phyloP scores from a whole-genome alignment of 2,113 vertebrate species.

The Poecile atricapillus region DNA sequence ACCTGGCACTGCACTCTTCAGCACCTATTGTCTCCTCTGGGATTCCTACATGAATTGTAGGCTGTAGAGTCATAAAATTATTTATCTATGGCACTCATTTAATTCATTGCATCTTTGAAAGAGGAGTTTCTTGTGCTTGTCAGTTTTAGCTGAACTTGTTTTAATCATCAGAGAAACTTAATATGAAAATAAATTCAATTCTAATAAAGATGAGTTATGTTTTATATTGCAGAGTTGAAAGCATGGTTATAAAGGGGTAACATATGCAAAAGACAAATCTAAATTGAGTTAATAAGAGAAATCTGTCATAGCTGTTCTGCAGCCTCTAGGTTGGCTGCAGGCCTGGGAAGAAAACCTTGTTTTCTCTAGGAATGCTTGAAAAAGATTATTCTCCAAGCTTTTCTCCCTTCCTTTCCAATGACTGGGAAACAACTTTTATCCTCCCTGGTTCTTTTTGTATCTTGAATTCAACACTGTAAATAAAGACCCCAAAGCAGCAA shows the following conservation, averaged over 20 bases:
- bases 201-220: background rate
- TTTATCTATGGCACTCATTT: background rate
- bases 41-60: background rate
- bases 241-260: background rate
- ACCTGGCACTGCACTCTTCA: background rate
- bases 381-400: background rate
- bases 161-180: background rate
- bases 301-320: background rate
- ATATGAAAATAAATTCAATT: constrained; percentile 17
- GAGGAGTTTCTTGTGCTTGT: background rate
- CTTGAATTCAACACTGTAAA: background rate
- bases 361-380: background rate
- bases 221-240: background rate
- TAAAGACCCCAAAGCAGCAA: background rate
- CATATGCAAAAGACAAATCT: background rate
- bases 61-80: background rate
- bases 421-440: background rate
- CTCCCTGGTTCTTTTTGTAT: background rate
- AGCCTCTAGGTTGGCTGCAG: background rate
- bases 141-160: background rate
- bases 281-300: constrained; percentile 11
- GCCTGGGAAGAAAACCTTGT: background rate
- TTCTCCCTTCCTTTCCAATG: background rate
- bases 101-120: background rate
- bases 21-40: background rate